Evolutionary conservation across 2,888 invertebrate species (phyloP).

Genomic region (Euplagia quadripunctaria): DNA sequence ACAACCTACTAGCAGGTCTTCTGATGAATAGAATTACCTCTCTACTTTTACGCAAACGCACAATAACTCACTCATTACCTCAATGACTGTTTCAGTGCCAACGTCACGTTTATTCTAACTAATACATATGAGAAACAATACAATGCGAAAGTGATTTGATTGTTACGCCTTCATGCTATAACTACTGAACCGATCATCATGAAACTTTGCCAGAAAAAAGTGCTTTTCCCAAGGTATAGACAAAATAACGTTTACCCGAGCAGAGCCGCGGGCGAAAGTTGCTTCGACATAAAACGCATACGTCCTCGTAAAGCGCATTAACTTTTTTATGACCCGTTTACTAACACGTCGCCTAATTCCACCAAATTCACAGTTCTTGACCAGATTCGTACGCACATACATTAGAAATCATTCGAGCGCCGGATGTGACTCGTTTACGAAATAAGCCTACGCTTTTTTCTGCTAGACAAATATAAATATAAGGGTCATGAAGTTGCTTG

Average conservation of each 20-base stretch:
- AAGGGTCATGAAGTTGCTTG: background rate
- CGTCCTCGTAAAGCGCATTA: slow-evolving; percentile 10
- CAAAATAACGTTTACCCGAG: too few relatives aligned
- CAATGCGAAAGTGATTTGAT: too few relatives aligned
- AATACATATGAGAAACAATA: too few relatives aligned
- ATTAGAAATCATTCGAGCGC: slow-evolving; percentile 37
- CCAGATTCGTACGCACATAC: slow-evolving; percentile 41
- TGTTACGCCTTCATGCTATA: too few relatives aligned
- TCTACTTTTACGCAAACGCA: background rate
- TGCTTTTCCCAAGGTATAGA: too few relatives aligned
- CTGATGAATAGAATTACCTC: background rate
- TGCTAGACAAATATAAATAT: slow-evolving; percentile 57
- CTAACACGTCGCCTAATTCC: slow-evolving; percentile 26
- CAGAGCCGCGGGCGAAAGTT: too few relatives aligned
- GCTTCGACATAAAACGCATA: background rate
- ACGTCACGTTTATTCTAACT: too few relatives aligned
- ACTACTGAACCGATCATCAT: too few relatives aligned
- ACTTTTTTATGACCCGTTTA: slow-evolving; percentile 13
- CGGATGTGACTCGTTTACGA: slow-evolving; percentile 66
- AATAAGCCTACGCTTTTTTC: slow-evolving; percentile 61
- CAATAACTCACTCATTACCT: background rate
- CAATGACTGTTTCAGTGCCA: too few relatives aligned
- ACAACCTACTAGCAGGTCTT: too few relatives aligned
- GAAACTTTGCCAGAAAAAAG: too few relatives aligned
- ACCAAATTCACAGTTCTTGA: slow-evolving; percentile 35